These are phyloP conservation scores for Drosophila greeni DNA, from an alignment of 2,888 invertebrate species.

Conservation along the genomic window DNA sequence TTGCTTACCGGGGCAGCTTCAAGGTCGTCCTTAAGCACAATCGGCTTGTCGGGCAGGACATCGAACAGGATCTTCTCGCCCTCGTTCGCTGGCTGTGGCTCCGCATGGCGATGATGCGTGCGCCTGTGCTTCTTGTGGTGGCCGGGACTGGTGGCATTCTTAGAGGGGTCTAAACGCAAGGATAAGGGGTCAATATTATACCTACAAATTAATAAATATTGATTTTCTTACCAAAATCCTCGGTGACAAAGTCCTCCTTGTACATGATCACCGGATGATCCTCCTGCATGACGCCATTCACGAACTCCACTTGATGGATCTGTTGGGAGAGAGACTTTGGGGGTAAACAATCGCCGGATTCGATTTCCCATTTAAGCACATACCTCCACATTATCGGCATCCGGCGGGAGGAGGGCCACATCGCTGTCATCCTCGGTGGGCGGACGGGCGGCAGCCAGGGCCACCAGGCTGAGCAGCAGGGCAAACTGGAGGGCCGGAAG, in stretches of 20 bases:
- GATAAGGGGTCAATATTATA: not conserved
- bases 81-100: conserved; percentile 32
- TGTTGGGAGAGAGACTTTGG: conserved; percentile 25
- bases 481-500: conserved; percentile 53
- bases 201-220: no score
- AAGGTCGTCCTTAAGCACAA: conserved; percentile 54
- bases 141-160: conserved; percentile 47
- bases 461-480: conserved; percentile 41
- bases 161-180: conserved; percentile 55
- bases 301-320: conserved; percentile 68
- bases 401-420: conserved; percentile 43
- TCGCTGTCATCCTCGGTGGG: conserved; percentile 45
- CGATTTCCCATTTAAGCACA: conserved; percentile 11
- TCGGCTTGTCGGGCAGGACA: conserved; percentile 67
- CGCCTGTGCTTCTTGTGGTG: conserved; percentile 54
- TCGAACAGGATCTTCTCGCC: conserved; percentile 73
- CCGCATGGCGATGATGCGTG: conserved; percentile 53
- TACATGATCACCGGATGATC: conserved; percentile 76
- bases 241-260: conserved; percentile 76
- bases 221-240: conserved; percentile 71
- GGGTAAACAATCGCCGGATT: not conserved
- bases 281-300: conserved; percentile 66
- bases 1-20: conserved; percentile 28
- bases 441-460: conserved; percentile 39
- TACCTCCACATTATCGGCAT: conserved; percentile 75